Evolutionary conservation across 2,113 vertebrate genomes (phyloP).

Genomic region (Suncus etruscus): DNA sequence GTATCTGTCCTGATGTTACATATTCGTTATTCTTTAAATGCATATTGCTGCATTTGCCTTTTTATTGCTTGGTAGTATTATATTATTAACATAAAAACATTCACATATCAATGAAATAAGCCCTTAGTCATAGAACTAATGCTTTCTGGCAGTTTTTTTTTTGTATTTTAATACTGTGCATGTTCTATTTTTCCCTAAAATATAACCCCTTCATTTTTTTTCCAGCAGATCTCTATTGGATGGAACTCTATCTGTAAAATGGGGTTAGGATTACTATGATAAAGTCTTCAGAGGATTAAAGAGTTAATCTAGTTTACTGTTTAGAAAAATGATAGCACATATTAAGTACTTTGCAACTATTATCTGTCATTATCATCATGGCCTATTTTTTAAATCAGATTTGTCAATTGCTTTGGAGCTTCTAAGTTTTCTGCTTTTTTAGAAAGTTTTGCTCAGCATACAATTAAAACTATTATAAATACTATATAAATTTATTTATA

Average conservation of each 20-base stretch:
- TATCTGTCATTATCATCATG: not conserved
- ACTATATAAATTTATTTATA: too few relatives aligned
- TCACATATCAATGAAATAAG: conserved; percentile 13
- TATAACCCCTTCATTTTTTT: not conserved
- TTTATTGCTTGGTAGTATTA: not conserved
- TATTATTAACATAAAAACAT: conserved; percentile 18
- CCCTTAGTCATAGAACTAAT: not conserved
- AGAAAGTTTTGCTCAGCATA: not conserved
- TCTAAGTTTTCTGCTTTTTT: not conserved
- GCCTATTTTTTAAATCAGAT: not conserved
- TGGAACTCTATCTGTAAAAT: not conserved
- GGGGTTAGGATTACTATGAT: not conserved
- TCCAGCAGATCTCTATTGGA: not conserved
- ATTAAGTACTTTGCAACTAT: not conserved
- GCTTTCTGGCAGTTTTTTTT: not conserved
- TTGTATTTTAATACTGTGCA: conserved; percentile 23
- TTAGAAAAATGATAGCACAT: not conserved
- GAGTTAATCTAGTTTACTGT: not conserved
- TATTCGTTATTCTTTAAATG: conserved; percentile 5
- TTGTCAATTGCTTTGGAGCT: conserved; percentile 23
- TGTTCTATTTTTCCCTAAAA: conserved; percentile 27
- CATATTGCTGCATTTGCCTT: not conserved
- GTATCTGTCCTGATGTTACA: not conserved
- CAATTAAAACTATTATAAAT: not conserved
- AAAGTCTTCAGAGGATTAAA: not conserved